Percentiles rank a stretch among this genome's conserved stretches.
Evolutionary conservation across 2,113 vertebrate species (phyloP).

Genomic region (Potamarius usumacintae): DNA sequence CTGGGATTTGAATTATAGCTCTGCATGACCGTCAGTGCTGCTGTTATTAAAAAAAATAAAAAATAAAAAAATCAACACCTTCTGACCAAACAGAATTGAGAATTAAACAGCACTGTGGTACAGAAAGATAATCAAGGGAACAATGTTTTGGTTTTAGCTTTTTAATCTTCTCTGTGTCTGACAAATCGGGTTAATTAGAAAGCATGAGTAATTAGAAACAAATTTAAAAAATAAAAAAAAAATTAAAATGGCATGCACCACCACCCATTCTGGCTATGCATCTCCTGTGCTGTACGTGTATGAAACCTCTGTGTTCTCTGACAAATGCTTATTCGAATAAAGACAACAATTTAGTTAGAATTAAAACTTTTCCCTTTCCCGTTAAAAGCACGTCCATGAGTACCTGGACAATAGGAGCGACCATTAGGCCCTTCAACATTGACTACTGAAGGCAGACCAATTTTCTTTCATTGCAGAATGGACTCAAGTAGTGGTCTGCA

Average conservation of each 20-base stretch:
- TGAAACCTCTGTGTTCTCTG: neutral
- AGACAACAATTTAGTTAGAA: constrained; percentile 11
- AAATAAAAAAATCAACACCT: neutral
- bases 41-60: neutral
- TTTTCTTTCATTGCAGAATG: constrained; percentile 8
- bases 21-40: neutral
- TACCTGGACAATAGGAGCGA: neutral
- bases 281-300: neutral
- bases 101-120: neutral
- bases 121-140: neutral
- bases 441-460: constrained; percentile 1
- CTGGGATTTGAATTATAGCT: neutral
- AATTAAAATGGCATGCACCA: constrained; percentile 20
- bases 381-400: neutral
- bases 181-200: constrained; percentile 33
- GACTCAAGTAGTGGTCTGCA: neutral
- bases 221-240: constrained; percentile 44
- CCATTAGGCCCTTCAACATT: neutral
- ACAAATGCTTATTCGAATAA: neutral
- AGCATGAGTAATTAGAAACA: constrained; percentile 47
- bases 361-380: neutral
- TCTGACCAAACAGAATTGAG: neutral
- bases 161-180: constrained; percentile 27
- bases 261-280: constrained; percentile 1
- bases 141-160: neutral